These are phyloP conservation scores for Ceraclea dissimilis DNA, from an alignment of 2,888 invertebrate species.

Conservation along the genomic window DNA sequence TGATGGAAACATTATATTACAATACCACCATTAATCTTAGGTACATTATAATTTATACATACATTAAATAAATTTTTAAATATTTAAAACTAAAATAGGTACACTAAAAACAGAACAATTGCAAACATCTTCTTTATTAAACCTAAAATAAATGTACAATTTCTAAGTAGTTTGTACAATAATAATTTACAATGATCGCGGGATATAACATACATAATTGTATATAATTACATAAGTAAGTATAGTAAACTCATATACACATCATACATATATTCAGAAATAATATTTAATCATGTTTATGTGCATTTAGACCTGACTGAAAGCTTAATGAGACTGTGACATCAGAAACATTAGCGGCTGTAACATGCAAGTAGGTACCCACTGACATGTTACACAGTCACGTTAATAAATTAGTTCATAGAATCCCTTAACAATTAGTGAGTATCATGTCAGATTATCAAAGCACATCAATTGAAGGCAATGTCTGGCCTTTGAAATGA, in stretches of 20 bases:
- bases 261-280: too few relatives aligned
- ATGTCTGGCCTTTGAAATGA: slow-evolving; percentile 1
- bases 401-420: too few relatives aligned
- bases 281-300: too few relatives aligned
- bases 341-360: background rate
- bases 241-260: too few relatives aligned
- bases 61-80: background rate
- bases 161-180: slow-evolving; percentile 22
- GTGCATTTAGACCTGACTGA: background rate
- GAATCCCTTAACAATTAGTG: slow-evolving; percentile 12
- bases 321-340: background rate
- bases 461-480: slow-evolving; percentile 2
- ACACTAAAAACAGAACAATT: slow-evolving; percentile 1
- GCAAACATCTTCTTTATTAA: slow-evolving; percentile 2
- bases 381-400: too few relatives aligned
- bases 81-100: background rate
- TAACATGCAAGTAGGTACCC: background rate
- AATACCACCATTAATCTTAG: slow-evolving; percentile 33
- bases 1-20: slow-evolving; percentile 47
- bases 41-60: background rate
- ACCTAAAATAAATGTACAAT: slow-evolving; percentile 15
- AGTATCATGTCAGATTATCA: slow-evolving; percentile 9
- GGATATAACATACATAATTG: slow-evolving; percentile 13
- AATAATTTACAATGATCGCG: too few relatives aligned
- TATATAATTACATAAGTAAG: slow-evolving; percentile 7